Conservation (phyloP, 2,888 invertebrate genomes). For the Gymnocheta viridis region DNA sequence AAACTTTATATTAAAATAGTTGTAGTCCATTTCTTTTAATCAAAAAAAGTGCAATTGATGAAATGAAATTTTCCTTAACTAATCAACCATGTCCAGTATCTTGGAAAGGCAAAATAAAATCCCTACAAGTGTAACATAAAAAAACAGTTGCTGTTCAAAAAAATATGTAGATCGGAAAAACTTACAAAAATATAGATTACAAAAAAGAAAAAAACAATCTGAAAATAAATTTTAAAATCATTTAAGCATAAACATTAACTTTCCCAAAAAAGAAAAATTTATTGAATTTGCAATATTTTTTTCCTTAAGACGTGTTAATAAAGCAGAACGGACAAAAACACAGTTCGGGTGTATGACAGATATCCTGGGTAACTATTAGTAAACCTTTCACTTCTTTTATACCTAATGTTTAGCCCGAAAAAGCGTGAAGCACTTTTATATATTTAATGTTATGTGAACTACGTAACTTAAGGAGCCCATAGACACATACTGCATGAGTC, state of each 20-base stretch:
- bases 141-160: slow-evolving; percentile 36
- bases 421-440: no score
- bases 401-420: no score
- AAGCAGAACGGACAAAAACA: no score
- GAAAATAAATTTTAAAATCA: slow-evolving; percentile 12
- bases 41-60: no score
- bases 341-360: no score
- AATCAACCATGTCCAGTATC: slow-evolving; percentile 46
- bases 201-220: neutral
- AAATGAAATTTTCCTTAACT: slow-evolving; percentile 33
- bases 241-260: slow-evolving; percentile 16
- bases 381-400: no score
- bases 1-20: neutral
- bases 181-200: neutral
- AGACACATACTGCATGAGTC: no score
- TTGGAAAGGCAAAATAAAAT: slow-evolving; percentile 26
- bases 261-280: neutral
- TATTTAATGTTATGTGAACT: no score
- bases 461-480: no score
- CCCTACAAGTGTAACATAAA: slow-evolving; percentile 49
- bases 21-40: neutral
- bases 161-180: no score
- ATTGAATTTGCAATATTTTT: neutral
- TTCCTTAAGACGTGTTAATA: no score
- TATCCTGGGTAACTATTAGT: no score